Percentiles rank a stretch among this genome's conserved stretches.
Conservation (phyloP, 1,140 invertebrate species). For the Babylonia areolata region DNA sequence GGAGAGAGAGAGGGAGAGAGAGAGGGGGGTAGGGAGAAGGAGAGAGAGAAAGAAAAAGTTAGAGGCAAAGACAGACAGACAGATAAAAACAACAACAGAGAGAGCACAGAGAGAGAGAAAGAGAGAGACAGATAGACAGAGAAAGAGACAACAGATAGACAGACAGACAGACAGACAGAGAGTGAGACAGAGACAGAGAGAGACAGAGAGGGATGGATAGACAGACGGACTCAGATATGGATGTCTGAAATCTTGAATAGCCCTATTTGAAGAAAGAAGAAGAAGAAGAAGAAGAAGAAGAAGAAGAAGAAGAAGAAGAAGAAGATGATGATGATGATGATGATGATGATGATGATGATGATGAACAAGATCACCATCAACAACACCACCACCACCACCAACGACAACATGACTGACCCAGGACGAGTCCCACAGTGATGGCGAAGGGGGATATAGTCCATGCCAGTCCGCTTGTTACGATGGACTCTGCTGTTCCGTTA, state of each 20-base stretch:
- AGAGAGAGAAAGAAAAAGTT: neutral
- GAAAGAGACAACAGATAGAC: neutral
- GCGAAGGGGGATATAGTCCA: slow-evolving; percentile 79
- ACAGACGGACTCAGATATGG: too few relatives aligned
- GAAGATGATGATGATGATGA: neutral
- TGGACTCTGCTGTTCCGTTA: slow-evolving; percentile 64
- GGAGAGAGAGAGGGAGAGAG: neutral
- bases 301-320: neutral
- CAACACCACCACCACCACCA: neutral
- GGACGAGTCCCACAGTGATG: slow-evolving; percentile 46
- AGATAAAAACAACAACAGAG: neutral
- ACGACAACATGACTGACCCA: slow-evolving; percentile 37
- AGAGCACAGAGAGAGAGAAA: neutral
- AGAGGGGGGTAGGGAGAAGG: neutral
- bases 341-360: neutral
- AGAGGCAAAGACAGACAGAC: neutral
- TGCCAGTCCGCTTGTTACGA: slow-evolving; percentile 53
- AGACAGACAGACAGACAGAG: neutral
- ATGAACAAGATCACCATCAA: neutral
- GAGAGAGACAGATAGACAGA: too few relatives aligned
- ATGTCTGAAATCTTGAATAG: too few relatives aligned
- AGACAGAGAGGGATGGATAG: too few relatives aligned
- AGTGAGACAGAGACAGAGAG: too few relatives aligned
- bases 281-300: neutral
- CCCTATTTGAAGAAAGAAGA: too few relatives aligned